These are phyloP conservation scores for Eristalis arbustorum DNA, from an alignment of 2,888 invertebrate species.

Conservation along the genomic window DNA sequence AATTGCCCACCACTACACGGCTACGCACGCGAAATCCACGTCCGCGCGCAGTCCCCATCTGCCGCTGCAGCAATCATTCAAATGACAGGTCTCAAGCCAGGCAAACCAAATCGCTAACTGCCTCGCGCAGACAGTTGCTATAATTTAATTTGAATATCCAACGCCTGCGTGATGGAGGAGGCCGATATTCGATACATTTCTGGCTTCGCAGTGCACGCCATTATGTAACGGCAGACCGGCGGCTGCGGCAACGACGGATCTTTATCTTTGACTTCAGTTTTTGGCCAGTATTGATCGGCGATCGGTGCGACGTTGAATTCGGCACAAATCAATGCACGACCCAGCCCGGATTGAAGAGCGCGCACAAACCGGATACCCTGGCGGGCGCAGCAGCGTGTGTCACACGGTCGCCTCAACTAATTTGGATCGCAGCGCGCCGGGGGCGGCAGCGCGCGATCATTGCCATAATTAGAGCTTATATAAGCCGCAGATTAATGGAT, in stretches of 20 bases:
- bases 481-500: slow-evolving; percentile 25
- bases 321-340: slow-evolving; percentile 25
- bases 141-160: slow-evolving; percentile 59
- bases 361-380: slow-evolving; percentile 3
- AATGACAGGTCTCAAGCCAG: slow-evolving; percentile 38
- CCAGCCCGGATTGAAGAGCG: slow-evolving; percentile 15
- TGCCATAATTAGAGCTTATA: slow-evolving; percentile 22
- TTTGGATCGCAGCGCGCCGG: slow-evolving; percentile 5
- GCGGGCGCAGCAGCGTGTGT: slow-evolving; percentile 9
- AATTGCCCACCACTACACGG: slow-evolving; percentile 2
- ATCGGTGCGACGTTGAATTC: slow-evolving; percentile 9
- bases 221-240: slow-evolving; percentile 9
- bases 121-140: slow-evolving; percentile 22
- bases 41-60: slow-evolving; percentile 43
- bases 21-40: slow-evolving; percentile 40
- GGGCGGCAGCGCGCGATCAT: neutral
- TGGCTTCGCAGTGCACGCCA: neutral
- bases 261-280: neutral
- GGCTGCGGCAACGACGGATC: neutral
- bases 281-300: slow-evolving; percentile 5
- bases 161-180: slow-evolving; percentile 29
- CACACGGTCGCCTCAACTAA: slow-evolving; percentile 21
- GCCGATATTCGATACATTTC: neutral
- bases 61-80: slow-evolving; percentile 40
- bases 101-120: slow-evolving; percentile 38